Conservation (phyloP, 2,113 vertebrate genomes). For the Cinclus mexicanus region DNA sequence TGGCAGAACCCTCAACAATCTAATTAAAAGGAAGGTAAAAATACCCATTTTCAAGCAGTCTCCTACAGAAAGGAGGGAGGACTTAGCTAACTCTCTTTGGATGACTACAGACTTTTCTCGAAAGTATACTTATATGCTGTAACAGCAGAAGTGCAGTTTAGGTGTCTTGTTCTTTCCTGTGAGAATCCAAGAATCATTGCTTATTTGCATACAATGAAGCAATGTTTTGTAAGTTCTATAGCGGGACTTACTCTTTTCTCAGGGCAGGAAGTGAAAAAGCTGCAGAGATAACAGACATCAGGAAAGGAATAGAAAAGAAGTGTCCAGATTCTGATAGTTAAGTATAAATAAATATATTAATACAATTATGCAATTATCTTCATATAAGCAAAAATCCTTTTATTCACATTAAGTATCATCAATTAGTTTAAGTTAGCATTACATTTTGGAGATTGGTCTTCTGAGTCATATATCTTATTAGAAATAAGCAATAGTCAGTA, state of each 20-base stretch:
- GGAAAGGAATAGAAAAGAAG: not conserved
- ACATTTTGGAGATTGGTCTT: not conserved
- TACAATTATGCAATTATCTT: not conserved
- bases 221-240: not conserved
- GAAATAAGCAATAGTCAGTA: not conserved
- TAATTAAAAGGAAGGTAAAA: not conserved
- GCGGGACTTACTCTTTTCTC: not conserved
- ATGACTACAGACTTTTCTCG: not conserved
- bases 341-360: not conserved
- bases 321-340: not conserved
- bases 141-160: not conserved
- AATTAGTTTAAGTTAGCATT: not conserved
- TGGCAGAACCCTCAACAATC: not conserved
- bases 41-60: fast-evolving
- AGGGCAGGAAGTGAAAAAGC: not conserved
- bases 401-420: not conserved
- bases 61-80: not conserved
- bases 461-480: not conserved
- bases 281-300: not conserved
- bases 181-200: not conserved
- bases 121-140: not conserved
- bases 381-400: not conserved
- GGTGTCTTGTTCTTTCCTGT: not conserved
- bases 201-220: not conserved
- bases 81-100: not conserved